Conservation (phyloP, 2,797 vertebrate genomes). For the Megaceryle alcyon region DNA sequence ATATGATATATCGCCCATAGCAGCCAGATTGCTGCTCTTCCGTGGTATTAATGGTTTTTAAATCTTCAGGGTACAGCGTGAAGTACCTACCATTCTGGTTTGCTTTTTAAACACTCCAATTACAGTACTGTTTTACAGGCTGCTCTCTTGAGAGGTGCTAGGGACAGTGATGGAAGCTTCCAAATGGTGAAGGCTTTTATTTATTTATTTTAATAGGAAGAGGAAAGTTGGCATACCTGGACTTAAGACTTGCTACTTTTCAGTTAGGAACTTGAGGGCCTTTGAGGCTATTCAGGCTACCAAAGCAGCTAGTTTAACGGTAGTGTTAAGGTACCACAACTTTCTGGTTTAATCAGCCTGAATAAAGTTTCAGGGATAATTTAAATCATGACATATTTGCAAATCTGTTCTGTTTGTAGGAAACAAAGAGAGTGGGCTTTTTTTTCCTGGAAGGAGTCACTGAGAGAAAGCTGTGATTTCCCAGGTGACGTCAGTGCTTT, state of each 20-base stretch:
- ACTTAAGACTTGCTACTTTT: not conserved
- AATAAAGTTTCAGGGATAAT: not conserved
- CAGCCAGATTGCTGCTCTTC: not conserved
- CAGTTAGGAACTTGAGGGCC: not conserved
- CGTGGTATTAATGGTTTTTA: not conserved
- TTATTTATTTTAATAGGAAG: not conserved
- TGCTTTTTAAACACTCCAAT: not conserved
- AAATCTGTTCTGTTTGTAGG: not conserved
- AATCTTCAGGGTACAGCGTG: not conserved
- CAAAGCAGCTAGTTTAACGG: not conserved
- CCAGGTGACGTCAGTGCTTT: not conserved
- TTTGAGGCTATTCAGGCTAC: not conserved
- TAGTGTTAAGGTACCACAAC: not conserved
- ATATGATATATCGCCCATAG: rapidly evolving
- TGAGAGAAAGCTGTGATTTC: not conserved
- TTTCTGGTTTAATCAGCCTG: not conserved
- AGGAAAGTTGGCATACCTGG: not conserved
- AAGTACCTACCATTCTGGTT: not conserved
- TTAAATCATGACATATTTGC: not conserved
- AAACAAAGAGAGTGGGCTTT: not conserved
- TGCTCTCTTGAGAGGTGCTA: not conserved
- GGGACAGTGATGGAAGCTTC: not conserved
- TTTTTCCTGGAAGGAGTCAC: not conserved
- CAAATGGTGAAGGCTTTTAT: not conserved
- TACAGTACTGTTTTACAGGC: rapidly evolving